Base-by-base conservation (phyloP, 2,113 vertebrate species). In the Tauraco erythrolophus region DNA sequence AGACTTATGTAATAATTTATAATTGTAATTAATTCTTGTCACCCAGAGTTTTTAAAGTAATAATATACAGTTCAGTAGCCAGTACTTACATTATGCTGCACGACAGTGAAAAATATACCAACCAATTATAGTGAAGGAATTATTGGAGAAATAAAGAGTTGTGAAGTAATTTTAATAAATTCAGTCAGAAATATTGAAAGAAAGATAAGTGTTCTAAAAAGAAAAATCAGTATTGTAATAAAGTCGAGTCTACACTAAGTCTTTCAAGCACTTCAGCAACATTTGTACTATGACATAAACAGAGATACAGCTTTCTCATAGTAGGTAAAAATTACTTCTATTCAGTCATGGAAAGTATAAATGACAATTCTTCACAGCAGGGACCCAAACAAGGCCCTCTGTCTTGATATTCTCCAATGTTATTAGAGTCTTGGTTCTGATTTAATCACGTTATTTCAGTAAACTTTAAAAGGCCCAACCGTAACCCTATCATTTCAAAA, bases 11-110 rank as follows among this genome's bases (percentile, higher is more conserved):
- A 84, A 94, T 88, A 82, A 94, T 90, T 97, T 79, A 89, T 48
- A 97, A 85, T 60, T 95, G 46, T 82, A 92, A 97, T 86, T 89
- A 51, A 95, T 91, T 86, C 64, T 76, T 92, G 70, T 83, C 84
- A 95, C 60, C 71, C 77, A 84, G 95, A 88, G 28, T 45, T 95
- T 89, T 93, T 43, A 82, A 84, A 84, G 65, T 65, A 88, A 56
- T 46, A 71, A 87, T 72, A 84, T n/a, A 56, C 33, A 81, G 33
- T 87, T 89, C 23, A 50, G 62, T 89, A 80, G 56, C 41, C n/a
- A 35, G 33, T 53, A 58, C 35, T 91, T 81, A n/a, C n/a, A 41
- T 50, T 75, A 58, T n/a, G 31, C 64, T 89, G 60, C 43, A 45
- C 48, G 68, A 93, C 61, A 80, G 43, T 24, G 33, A 39, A 95